Evolutionary conservation across 2,797 vertebrate genomes (phyloP), one percentile per base, ranked within the genome.

Genomic region (Phataginus tricuspis): DNA sequence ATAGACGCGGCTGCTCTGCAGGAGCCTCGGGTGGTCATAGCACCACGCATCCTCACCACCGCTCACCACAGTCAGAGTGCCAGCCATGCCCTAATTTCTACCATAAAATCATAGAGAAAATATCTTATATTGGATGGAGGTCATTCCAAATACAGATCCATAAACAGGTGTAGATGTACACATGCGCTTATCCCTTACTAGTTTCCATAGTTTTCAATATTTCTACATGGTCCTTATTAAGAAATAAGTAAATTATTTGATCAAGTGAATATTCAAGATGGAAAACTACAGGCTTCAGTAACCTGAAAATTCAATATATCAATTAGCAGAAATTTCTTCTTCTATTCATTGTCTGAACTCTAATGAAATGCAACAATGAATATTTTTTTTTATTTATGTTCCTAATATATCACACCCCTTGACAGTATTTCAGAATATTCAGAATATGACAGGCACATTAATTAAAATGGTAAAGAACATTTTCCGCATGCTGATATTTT

Each of bases 401-500:
- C 57, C 71, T 97, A 97, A 96, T 96, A 93, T 93, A 90, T 90
- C 77, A 80, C 14, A 88, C 1, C 3, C 23, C 23, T 96, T 96
- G 92, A 97, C 98, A 97, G 14, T 71, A 71, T 97, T 97, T 79
- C 61, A 95, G 51, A 91, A 34, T 96, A 94, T 97, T 97, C 85
- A 97, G 61, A 97, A 96, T 91, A 37, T 96, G 96, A 94, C 51
- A 90, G 79, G 64, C 75, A 95, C 63, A 64, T 95, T 97, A 98
- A 96, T 83, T 97, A 83, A 96, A 77, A 83, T 68, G 68, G 25
- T 87, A 93, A 87, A 92, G 55, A 78, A 92, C 15, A 85, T 91
- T 88, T 97, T 97, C 75, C 92, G 25, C 49, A 86, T 74, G 53
- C n/a, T 91, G 90, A 91, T 96, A 74, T 69, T 96, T 94, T 92